Base-by-base conservation (phyloP, 2,113 vertebrate genomes). In the Thinocorus orbignyianus region DNA sequence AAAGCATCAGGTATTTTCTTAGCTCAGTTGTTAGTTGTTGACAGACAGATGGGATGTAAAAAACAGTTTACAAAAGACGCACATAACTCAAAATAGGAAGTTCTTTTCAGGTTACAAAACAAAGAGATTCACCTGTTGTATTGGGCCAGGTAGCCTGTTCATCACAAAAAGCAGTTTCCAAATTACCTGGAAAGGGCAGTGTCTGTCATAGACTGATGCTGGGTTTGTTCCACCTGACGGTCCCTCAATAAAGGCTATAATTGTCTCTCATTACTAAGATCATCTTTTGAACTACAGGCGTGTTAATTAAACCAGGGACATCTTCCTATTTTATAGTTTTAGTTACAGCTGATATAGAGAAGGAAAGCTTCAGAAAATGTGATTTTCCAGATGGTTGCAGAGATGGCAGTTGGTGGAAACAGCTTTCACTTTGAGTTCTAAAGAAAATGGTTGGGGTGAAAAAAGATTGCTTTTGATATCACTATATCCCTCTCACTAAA, bases 221-320 rank as follows among this genome's bases (percentile, higher is more conserved):
- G 66, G 62, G 82, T 94, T 95, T 89, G 92, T 96, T 97, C 91
- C 91, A 97, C 96, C 96, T 95, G 95, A 94, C 73, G 87, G 65
- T 94, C 81, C 86, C 77, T 93, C 96, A 92, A 31, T 87, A 96
- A 93, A 77, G 70, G 73, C 88, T 89, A 5, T 95, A 97, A 97
- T 96, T 96, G 81, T 81, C 57, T 95, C 91, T 93, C 93, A 95
- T 95, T 97, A 94, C 88, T 93, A 96, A 96, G 88, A 96, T 81
- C 91, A 96, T 77, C 86, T 92, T 92, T 95, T 93, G 92, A 97
- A 95, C 96, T 94, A 96, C 86, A 89, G 86, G 91, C 88, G 78
- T 93, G 86, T 97, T 96, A 95, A 96, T 97, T 95, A 96, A 96
- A 96, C 57, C 73, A 92, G 83, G 66, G 91, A 96, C 1, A 22